Evolutionary conservation across 2,888 invertebrate genomes (phyloP).

Genomic region (Pycnomerus fuliginosus): DNA sequence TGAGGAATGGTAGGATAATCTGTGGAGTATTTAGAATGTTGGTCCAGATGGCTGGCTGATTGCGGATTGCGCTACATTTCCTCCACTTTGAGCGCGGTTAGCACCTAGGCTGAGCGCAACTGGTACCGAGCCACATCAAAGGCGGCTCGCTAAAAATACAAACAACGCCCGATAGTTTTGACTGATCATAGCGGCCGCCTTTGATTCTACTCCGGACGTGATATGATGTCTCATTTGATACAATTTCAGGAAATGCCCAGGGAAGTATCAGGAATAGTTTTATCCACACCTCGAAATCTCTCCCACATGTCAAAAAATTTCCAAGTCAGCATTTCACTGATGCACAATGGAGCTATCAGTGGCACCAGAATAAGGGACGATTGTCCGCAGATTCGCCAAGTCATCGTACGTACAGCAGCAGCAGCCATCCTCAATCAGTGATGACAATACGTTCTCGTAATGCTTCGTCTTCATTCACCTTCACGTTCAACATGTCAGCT

Average conservation of each 20-base stretch:
- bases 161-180: slow-evolving; percentile 45
- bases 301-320: no score
- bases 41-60: slow-evolving; percentile 30
- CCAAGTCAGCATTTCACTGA: neutral
- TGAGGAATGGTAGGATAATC: slow-evolving; percentile 19
- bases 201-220: slow-evolving; percentile 46
- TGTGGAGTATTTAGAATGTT: slow-evolving; percentile 22
- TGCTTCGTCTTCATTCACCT: slow-evolving; percentile 40
- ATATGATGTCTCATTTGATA: slow-evolving; percentile 46
- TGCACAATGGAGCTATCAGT: slow-evolving; percentile 23
- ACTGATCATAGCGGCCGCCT: slow-evolving; percentile 41
- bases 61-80: slow-evolving; percentile 46
- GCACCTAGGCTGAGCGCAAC: slow-evolving; percentile 51
- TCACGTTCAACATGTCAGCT: slow-evolving; percentile 39
- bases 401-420: slow-evolving; percentile 23
- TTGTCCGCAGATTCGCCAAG: slow-evolving; percentile 22
- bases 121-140: slow-evolving; percentile 50
- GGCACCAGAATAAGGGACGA: slow-evolving; percentile 21
- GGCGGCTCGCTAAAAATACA: slow-evolving; percentile 48
- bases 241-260: slow-evolving; percentile 29
- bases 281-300: no score
- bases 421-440: slow-evolving; percentile 23
- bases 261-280: no score
- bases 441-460: slow-evolving; percentile 33
- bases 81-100: slow-evolving; percentile 50